Percentiles rank a stretch among this genome's conserved stretches.
phyloP scores from a whole-genome alignment of 2,797 vertebrate species.

The Oophaga sylvatica region DNA sequence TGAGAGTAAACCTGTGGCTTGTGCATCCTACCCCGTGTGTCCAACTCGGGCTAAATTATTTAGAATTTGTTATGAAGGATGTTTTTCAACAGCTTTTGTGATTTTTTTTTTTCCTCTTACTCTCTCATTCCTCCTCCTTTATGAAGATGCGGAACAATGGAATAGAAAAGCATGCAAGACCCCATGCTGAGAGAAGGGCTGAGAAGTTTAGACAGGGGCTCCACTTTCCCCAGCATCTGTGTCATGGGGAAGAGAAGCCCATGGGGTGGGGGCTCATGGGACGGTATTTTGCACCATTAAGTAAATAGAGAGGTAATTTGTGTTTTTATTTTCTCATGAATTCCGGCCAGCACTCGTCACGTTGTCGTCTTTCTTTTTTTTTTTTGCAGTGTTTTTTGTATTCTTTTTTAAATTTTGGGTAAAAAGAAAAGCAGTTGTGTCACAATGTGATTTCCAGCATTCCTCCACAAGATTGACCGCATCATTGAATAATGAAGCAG shows the following conservation, averaged over 20 bases:
- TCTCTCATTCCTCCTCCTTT: slow-evolving; percentile 67
- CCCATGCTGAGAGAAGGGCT: slow-evolving; percentile 80
- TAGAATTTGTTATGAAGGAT: slow-evolving; percentile 75
- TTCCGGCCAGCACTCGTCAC: not conserved
- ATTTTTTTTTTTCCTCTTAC: slow-evolving; percentile 59
- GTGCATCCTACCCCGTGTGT: slow-evolving; percentile 60
- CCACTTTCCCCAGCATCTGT: slow-evolving; percentile 78
- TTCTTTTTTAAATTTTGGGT: not conserved
- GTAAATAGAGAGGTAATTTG: slow-evolving; percentile 41
- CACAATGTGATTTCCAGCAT: slow-evolving; percentile 51
- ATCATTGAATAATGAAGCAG: slow-evolving; percentile 63
- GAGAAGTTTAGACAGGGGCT: slow-evolving; percentile 73
- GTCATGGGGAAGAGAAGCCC: slow-evolving; percentile 71
- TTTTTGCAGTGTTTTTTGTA: not conserved
- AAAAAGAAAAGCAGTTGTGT: slow-evolving; percentile 23
- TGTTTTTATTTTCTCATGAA: slow-evolving; percentile 52
- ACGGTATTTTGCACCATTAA: slow-evolving; percentile 32
- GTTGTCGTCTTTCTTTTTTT: not conserved
- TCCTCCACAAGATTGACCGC: slow-evolving; percentile 60
- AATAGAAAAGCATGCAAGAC: slow-evolving; percentile 82
- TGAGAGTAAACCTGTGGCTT: slow-evolving; percentile 48
- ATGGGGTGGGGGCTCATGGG: slow-evolving; percentile 30
- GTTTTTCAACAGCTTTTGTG: slow-evolving; percentile 71
- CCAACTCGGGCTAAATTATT: slow-evolving; percentile 68
- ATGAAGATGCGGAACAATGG: slow-evolving; percentile 74